phyloP scores from a whole-genome alignment of 2,888 invertebrate species.

The Eupithecia abbreviata region DNA sequence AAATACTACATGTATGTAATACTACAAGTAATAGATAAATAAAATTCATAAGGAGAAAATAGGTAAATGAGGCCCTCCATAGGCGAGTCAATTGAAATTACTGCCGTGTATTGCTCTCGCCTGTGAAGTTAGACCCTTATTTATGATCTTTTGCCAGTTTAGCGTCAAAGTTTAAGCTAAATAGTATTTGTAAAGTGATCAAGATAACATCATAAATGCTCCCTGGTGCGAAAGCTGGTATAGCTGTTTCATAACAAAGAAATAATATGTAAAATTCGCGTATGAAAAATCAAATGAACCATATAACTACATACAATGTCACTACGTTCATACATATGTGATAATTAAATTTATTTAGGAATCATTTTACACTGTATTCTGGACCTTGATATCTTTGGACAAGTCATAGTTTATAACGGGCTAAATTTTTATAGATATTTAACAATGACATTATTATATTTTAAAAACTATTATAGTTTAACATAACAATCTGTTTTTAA shows the following conservation, averaged over 20 bases:
- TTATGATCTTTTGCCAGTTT: background rate
- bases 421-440: background rate
- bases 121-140: background rate
- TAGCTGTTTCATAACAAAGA: slow-evolving; percentile 35
- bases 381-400: slow-evolving; percentile 43
- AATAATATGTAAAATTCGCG: slow-evolving; percentile 44
- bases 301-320: slow-evolving; percentile 47
- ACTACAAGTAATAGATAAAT: background rate
- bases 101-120: background rate
- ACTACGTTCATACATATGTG: slow-evolving; percentile 49
- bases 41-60: background rate
- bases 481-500: background rate
- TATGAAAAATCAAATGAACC: slow-evolving; percentile 51
- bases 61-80: background rate
- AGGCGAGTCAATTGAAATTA: background rate
- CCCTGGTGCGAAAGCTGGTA: slow-evolving; percentile 39
- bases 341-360: slow-evolving; percentile 53
- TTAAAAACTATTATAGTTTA: background rate
- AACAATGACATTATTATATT: background rate
- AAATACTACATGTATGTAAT: background rate
- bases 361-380: slow-evolving; percentile 46
- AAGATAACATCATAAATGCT: slow-evolving; percentile 41
- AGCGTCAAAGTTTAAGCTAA: background rate
- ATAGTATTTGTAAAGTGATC: slow-evolving; percentile 30
- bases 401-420: background rate